Evolutionary conservation across 2,888 invertebrate species (phyloP), one percentile per base, ranked within the genome.

Genomic region (Catotricha subobsoleta): DNA sequence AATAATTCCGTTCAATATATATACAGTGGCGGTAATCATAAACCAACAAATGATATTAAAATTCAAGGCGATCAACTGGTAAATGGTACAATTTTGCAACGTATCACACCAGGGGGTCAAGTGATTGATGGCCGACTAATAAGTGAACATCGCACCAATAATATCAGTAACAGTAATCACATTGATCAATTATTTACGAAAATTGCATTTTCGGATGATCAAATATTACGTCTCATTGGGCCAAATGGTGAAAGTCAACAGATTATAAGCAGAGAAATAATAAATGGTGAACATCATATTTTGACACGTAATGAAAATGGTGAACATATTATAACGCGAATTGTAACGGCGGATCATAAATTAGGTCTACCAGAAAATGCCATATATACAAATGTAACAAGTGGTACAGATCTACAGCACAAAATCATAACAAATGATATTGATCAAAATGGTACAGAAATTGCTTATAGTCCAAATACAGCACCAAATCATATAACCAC

Each of bases 261-360:
- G 47, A 63, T 63, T 36, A 63, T 63, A 34, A 62, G 63, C 35
- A 55, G 63, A 3, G 63, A 63, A 50, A 61, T 62, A 25, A 62
- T 63, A 47, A 62, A 63, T 40, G 63, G 63, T 0, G 63, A 63
- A 45, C 63, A 63, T 44, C 63, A 63, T 48, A 63, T 63, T 13
- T 48, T 63, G 42, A 62, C 63, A 27, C 53, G 63, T 15, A 63
- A 62, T 37, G 62, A 63, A 47, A 62, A 63, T 9, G 63, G 63
- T n/a, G 63, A 63, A 44, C 63, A 63, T 42, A 62, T 63, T 40
- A 54, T 63, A 16, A 63, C 63, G 9, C 57, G 63, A 16, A 63
- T 63, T 39, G 64, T 63, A 10, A 61, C 60, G 43, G 60, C 62
- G 53, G 23, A 39, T 39, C 54, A 58, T 60, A 9, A 58, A 55